These are phyloP conservation scores for Drosophila nannoptera DNA, from an alignment of 1,140 invertebrate species.

Conservation along the genomic window DNA sequence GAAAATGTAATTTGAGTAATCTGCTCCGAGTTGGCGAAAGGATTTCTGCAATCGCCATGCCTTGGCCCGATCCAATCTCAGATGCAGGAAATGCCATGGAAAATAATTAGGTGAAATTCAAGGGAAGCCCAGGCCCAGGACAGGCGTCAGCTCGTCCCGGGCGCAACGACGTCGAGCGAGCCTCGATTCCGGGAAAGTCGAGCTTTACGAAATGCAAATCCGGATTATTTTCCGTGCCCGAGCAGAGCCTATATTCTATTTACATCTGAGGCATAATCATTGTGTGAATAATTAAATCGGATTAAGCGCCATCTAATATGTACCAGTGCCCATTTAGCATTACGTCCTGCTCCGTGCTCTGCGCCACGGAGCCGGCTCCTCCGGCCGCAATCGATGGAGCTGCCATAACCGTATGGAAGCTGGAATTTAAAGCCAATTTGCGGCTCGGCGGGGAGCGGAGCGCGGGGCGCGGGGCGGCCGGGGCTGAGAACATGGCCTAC, in stretches of 20 bases:
- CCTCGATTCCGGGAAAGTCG: too few species aligned
- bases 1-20: slow-evolving; percentile 28
- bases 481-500: slow-evolving; percentile 62
- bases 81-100: slow-evolving; percentile 34
- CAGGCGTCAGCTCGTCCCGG: too few species aligned
- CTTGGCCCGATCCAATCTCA: slow-evolving; percentile 1
- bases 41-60: slow-evolving; percentile 24
- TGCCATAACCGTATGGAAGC: slow-evolving; percentile 8
- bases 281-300: too few species aligned
- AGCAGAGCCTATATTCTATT: too few species aligned
- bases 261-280: too few species aligned
- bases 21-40: slow-evolving; percentile 21
- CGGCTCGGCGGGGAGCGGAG: slow-evolving; percentile 10
- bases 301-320: too few species aligned
- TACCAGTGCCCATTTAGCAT: neutral
- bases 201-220: too few species aligned
- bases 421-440: slow-evolving; percentile 42
- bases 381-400: neutral
- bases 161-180: too few species aligned
- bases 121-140: neutral
- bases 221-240: too few species aligned
- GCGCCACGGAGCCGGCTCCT: too few species aligned
- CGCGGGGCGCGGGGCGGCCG: too few species aligned
- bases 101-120: slow-evolving; percentile 40
- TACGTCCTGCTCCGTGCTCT: too few species aligned